Evolutionary conservation across 2,797 vertebrate species (phyloP).

Genomic region (Adrianichthys oophorus): DNA sequence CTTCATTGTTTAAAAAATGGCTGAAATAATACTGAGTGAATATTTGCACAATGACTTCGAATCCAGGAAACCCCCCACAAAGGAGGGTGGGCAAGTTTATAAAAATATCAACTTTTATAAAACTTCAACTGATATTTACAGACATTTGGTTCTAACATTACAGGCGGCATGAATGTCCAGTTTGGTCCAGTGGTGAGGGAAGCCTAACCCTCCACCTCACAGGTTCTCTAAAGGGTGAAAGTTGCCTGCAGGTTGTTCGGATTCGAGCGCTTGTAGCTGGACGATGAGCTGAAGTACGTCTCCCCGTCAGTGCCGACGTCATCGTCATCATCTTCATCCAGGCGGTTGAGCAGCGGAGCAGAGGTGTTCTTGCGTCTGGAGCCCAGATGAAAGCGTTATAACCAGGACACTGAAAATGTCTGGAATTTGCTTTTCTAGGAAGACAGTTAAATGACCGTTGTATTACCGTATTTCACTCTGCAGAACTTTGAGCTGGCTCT

Average conservation of each 20-base stretch:
- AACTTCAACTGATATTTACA: conserved; percentile 21
- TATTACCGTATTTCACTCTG: conserved; percentile 89
- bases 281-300: conserved; percentile 85
- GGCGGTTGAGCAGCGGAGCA: conserved; percentile 82
- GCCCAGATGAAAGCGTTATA: neutral
- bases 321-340: conserved; percentile 83
- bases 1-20: conserved; percentile 34
- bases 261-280: conserved; percentile 81
- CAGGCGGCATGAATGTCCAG: conserved; percentile 6
- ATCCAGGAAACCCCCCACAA: conserved; percentile 1
- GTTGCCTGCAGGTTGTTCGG: conserved; percentile 72
- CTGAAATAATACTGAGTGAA: conserved; percentile 64
- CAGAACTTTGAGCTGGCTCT: conserved; percentile 87
- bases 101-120: neutral
- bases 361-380: conserved; percentile 87
- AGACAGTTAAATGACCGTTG: neutral
- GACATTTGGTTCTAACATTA: conserved; percentile 14
- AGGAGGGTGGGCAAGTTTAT: neutral
- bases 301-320: conserved; percentile 90
- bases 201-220: neutral
- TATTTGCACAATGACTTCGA: conserved; percentile 1
- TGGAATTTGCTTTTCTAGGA: neutral
- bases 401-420: neutral
- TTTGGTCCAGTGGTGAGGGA: conserved; percentile 38
- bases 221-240: conserved; percentile 56